phyloP scores from a whole-genome alignment of 2,113 vertebrate species.

The Calidris pygmaea region DNA sequence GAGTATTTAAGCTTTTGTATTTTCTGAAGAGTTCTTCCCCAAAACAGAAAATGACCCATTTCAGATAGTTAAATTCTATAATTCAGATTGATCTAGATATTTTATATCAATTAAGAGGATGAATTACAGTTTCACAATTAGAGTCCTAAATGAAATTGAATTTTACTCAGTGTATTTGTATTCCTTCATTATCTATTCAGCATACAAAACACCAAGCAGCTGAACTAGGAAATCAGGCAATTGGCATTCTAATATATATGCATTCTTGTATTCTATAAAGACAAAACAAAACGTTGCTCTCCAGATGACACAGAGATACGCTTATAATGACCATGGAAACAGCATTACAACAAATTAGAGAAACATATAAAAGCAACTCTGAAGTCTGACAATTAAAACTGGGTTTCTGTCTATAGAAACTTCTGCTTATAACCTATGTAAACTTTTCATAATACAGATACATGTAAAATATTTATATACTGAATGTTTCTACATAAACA shows the following conservation, averaged over 20 bases:
- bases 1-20: background rate
- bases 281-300: background rate
- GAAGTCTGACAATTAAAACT: background rate
- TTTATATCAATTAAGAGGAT: background rate
- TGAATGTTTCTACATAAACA: background rate
- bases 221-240: background rate
- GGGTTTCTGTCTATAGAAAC: background rate
- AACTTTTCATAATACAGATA: background rate
- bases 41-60: background rate
- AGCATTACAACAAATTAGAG: background rate
- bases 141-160: background rate
- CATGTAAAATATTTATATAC: background rate
- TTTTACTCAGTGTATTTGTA: background rate
- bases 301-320: background rate
- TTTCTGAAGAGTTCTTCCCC: background rate
- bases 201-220: background rate
- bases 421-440: background rate
- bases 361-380: background rate
- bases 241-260: background rate
- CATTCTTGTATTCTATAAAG: background rate
- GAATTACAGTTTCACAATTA: background rate
- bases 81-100: background rate
- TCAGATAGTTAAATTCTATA: background rate
- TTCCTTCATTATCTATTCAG: background rate
- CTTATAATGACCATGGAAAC: background rate